Percentiles rank a stretch among this genome's conserved stretches.
Evolutionary conservation across 2,888 invertebrate genomes (phyloP).

Genomic region (Nomada lathburiana): DNA sequence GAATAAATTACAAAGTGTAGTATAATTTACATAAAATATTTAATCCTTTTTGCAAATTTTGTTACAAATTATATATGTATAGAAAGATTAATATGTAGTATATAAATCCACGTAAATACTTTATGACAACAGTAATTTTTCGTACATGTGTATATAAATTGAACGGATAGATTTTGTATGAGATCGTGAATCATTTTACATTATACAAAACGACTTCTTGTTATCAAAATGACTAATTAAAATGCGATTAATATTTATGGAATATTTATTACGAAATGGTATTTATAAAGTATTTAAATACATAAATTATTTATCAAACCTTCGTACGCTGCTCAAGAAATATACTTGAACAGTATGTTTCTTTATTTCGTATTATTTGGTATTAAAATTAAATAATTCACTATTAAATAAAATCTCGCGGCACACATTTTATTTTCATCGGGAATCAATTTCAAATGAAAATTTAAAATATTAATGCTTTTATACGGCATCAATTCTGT

Average conservation of each 20-base stretch:
- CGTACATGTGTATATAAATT: neutral
- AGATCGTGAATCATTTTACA: too few species aligned
- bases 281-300: slow-evolving; percentile 56
- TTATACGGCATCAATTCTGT: slow-evolving; percentile 30
- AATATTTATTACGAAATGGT: slow-evolving; percentile 63
- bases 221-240: slow-evolving; percentile 22
- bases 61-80: slow-evolving; percentile 29
- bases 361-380: slow-evolving; percentile 57
- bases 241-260: slow-evolving; percentile 42
- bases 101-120: slow-evolving; percentile 21
- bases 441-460: slow-evolving; percentile 24
- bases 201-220: neutral
- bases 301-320: slow-evolving; percentile 69
- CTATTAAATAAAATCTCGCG: slow-evolving; percentile 41
- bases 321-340: slow-evolving; percentile 48
- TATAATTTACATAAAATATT: slow-evolving; percentile 43
- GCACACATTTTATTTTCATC: slow-evolving; percentile 22
- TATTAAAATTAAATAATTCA: slow-evolving; percentile 54
- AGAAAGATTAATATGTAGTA: neutral
- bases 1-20: slow-evolving; percentile 1
- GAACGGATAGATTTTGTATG: neutral
- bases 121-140: neutral
- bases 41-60: slow-evolving; percentile 29
- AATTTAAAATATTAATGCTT: slow-evolving; percentile 41
- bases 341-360: slow-evolving; percentile 36